Conservation (phyloP, 2,888 invertebrate genomes). For the Globia sparganii region DNA sequence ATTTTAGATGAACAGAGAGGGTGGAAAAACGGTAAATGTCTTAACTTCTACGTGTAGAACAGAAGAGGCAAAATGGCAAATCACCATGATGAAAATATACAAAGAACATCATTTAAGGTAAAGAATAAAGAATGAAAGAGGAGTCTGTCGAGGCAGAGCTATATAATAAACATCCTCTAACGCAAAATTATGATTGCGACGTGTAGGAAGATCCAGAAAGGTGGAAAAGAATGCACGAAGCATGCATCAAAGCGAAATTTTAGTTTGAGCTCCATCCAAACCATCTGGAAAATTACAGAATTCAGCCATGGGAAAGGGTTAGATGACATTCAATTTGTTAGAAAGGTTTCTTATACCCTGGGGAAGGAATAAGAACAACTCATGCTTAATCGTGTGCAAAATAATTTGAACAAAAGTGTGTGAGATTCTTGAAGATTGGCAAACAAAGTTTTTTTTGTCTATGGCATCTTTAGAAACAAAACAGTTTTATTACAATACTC, state of each 20-base stretch:
- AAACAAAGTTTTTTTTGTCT: slow-evolving; percentile 15
- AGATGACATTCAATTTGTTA: slow-evolving; percentile 2
- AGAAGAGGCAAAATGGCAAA: not conserved
- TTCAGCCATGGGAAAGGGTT: not conserved
- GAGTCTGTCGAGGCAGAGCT: not conserved
- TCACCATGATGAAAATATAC: not conserved
- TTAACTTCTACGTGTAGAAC: not conserved
- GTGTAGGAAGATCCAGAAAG: not conserved
- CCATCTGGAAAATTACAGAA: not conserved
- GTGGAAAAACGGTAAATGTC: not conserved
- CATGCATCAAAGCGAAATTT: not conserved
- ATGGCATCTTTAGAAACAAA: slow-evolving; percentile 6
- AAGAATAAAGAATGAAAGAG: not conserved
- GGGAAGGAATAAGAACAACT: not conserved
- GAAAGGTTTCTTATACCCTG: not conserved
- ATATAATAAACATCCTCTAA: not conserved
- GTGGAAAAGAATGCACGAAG: not conserved
- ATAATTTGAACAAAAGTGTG: slow-evolving; percentile 4
- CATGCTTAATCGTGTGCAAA: not conserved
- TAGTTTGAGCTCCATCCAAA: not conserved
- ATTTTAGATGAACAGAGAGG: not conserved
- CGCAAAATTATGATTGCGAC: not conserved
- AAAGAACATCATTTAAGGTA: not conserved
- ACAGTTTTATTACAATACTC: slow-evolving; percentile 40
- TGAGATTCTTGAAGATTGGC: not conserved